Evolutionary conservation across 1,140 invertebrate genomes (phyloP).

Genomic region (Drosophila suzukii): DNA sequence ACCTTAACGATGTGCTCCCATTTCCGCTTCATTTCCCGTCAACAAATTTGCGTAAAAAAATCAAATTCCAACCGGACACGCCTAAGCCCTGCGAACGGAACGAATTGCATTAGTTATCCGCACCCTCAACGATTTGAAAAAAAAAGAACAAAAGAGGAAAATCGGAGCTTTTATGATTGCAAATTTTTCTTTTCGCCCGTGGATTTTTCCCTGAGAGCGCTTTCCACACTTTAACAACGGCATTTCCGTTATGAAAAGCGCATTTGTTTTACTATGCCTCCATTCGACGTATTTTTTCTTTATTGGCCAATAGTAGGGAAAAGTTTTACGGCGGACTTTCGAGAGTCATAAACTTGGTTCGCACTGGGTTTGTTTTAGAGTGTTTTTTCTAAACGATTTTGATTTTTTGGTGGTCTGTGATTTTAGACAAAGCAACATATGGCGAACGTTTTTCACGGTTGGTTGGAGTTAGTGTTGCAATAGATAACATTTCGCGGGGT

Average conservation of each 20-base stretch:
- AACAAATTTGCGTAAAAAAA: conserved; percentile 57
- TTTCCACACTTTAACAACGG: conserved; percentile 21
- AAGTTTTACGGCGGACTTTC: conserved; percentile 54
- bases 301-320: conserved; percentile 56
- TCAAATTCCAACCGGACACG: conserved; percentile 35
- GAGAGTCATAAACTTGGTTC: conserved; percentile 24
- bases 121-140: conserved; percentile 44
- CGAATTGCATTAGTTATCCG: conserved; percentile 73
- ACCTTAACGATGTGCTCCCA: conserved; percentile 62
- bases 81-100: conserved; percentile 7
- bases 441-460: not conserved
- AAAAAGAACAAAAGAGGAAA: conserved; percentile 22
- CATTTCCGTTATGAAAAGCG: conserved; percentile 43
- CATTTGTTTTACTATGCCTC: conserved; percentile 27
- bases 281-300: conserved; percentile 41
- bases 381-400: conserved; percentile 24
- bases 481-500: not conserved
- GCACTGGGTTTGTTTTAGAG: not conserved
- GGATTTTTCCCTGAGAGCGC: conserved; percentile 19
- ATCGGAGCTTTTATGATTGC: conserved; percentile 45
- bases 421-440: conserved; percentile 12
- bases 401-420: conserved; percentile 14
- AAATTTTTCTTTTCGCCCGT: conserved; percentile 14
- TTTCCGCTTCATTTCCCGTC: conserved; percentile 73
- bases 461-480: not conserved